Evolutionary conservation across 2,888 invertebrate genomes (phyloP).

Genomic region (Limnephilus marmoratus): DNA sequence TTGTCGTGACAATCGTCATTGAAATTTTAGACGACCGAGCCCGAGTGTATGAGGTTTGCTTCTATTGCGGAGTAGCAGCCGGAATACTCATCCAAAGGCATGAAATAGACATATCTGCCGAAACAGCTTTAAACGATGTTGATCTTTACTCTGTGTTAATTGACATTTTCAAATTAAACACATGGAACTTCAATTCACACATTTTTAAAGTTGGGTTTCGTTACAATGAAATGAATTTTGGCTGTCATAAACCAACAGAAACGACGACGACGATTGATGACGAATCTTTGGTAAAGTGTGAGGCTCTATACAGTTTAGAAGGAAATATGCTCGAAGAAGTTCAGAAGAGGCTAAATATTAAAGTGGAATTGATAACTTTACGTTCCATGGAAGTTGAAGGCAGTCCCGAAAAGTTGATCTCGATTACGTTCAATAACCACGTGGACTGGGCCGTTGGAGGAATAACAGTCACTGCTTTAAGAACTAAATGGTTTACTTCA

Average conservation of each 20-base stretch:
- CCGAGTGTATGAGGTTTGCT: conserved; percentile 6
- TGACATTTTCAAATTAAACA: background rate
- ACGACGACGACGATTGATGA: background rate
- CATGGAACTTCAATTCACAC: background rate
- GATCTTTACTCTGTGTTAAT: background rate
- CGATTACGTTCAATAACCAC: background rate
- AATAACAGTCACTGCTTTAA: conserved; percentile 30
- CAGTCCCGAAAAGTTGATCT: background rate
- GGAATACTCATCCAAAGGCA: background rate
- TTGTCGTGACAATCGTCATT: background rate
- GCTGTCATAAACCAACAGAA: background rate
- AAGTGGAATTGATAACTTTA: conserved; percentile 3
- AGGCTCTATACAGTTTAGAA: background rate
- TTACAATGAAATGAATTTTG: conserved; percentile 17
- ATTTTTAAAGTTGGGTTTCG: conserved; percentile 25
- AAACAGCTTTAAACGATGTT: background rate
- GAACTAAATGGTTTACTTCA: conserved; percentile 14
- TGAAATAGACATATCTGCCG: background rate
- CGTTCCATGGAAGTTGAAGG: background rate
- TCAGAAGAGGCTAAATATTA: conserved; percentile 37
- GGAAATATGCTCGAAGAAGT: conserved; percentile 13
- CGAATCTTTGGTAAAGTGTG: background rate
- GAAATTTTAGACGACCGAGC: background rate
- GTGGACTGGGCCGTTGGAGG: conserved; percentile 46
- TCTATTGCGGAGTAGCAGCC: background rate